Base-by-base conservation (phyloP, 1,140 invertebrate species). In the Aethina tumida region DNA sequence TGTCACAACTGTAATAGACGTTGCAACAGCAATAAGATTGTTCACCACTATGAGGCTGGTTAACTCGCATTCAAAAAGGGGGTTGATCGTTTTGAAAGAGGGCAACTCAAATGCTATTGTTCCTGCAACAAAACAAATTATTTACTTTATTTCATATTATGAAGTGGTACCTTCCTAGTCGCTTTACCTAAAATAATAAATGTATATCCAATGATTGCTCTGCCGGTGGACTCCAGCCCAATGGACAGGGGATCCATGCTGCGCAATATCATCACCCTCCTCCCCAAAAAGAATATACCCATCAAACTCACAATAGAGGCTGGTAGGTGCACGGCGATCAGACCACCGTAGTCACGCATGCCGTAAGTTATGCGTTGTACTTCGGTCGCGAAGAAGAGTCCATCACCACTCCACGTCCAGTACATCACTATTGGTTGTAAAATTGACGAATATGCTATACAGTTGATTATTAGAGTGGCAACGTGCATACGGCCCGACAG, bases 331-430 rank as follows among this genome's bases (percentile, higher is more conserved):
- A 54, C 29, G n/a, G 44, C 42, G 12, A 55, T 29, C 34, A 39
- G 39, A 7, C 45, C 53, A n/a, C 31, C 50, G 24, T 41, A 38
- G 40, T 55, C 53, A 22, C 47, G 35, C 6, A 55, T 12, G 3
- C 32, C 34, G 1, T 49, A 43, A 12, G 22, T 33, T 31, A 36
- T 10, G 8, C 39, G 35, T 2, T 44, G n/a, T 9, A 55, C 28
- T 7, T n/a, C 36, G 4, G 21, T 16, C 6, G 29, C 33, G 2
- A 35, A 47, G 48, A 55, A 47, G 50, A 50, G 53, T 10, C 50
- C 53, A 22, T 41, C 34, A 2, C 36, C 15, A 34, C 41, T 43
- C 50, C 50, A 55, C n/a, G 43, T 35, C 53, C 53, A 55, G 19
- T 45, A 47, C 39, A 53, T 45, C 21, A 53, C 28, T 7, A 53